Evolutionary conservation across 2,888 invertebrate species (phyloP).

Genomic region (Orthosia cruda): DNA sequence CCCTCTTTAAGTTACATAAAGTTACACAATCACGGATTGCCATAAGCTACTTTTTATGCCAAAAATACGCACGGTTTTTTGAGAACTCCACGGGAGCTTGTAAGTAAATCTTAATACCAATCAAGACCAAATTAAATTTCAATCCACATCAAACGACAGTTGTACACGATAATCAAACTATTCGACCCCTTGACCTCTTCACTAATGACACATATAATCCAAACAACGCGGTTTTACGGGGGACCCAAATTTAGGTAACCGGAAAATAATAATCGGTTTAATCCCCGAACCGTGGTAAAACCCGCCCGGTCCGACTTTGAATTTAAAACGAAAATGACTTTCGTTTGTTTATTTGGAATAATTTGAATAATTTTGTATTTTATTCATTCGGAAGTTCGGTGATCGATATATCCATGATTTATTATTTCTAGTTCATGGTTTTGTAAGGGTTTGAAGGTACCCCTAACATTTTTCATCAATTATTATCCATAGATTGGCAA

Average conservation of each 20-base stretch:
- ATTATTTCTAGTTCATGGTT: conserved; percentile 29
- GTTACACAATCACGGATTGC: no score
- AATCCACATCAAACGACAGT: background rate
- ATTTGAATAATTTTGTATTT: conserved; percentile 53
- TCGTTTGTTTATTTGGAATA: conserved; percentile 46
- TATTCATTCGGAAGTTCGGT: conserved; percentile 48
- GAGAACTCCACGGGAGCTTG: no score
- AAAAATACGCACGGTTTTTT: no score
- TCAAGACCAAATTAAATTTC: background rate
- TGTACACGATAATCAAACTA: conserved; percentile 29
- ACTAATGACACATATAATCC: conserved; percentile 60
- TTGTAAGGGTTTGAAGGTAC: background rate
- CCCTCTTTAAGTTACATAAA: no score
- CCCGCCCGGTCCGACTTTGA: conserved; percentile 41
- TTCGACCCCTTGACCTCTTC: conserved; percentile 33
- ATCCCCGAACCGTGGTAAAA: conserved; percentile 54
- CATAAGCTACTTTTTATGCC: no score
- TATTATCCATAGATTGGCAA: background rate
- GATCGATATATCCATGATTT: conserved; percentile 45
- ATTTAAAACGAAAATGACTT: conserved; percentile 56
- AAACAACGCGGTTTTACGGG: conserved; percentile 57
- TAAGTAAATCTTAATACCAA: background rate
- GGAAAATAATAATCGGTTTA: conserved; percentile 69
- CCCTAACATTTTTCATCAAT: no score
- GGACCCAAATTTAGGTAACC: conserved; percentile 61